Base-by-base conservation (phyloP, 2,113 vertebrate species). In the Tetrax tetrax region DNA sequence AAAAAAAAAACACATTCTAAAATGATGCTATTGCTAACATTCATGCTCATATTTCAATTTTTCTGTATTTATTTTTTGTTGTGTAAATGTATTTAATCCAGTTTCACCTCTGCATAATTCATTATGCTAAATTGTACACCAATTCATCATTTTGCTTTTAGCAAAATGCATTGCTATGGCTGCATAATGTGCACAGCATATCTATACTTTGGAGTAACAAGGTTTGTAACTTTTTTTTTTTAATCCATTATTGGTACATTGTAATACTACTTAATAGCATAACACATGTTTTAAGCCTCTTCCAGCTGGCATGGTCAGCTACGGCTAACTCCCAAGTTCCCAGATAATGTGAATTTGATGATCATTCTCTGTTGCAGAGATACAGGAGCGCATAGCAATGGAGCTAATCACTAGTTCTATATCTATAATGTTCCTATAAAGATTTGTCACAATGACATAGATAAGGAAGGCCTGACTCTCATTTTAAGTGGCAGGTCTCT, bases 241-340 rank as follows among this genome's bases (percentile, higher is more conserved):
- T 75, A 93, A 95, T 90, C 79, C 85, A 84, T 94, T 96, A 89
- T 71, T 90, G 79, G 56, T 89, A 47, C 43, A 78, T 75, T 71
- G 64, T 86, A 86, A 93, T 83, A 77, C 48, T 19, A 78, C 92
- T 95, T 96, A 94, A 95, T 96, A 89, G 79, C 35, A 48, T 90
- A 96, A 91, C 96, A 92, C 95, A 85, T 95, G 93, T 88, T 96
- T 93, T 75, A 95, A 90, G 38, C 64, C 60, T 75, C 48, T 92
- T 94, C 95, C 96, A 97, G 90, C 95, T 96, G 96, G 87, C 95
- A 92, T 90, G 92, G 92, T 87, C 93, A 95, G 79, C 56, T 93
- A 77, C 56, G 45, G 33, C 90, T 78, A 90, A 83, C 85, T 93
- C 90, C 72, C 85, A 96, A 86, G 71, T 78, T 96, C 72, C 82